Evolutionary conservation across 2,113 vertebrate species (phyloP), one percentile per base, ranked within the genome.

Genomic region (Poecile atricapillus): DNA sequence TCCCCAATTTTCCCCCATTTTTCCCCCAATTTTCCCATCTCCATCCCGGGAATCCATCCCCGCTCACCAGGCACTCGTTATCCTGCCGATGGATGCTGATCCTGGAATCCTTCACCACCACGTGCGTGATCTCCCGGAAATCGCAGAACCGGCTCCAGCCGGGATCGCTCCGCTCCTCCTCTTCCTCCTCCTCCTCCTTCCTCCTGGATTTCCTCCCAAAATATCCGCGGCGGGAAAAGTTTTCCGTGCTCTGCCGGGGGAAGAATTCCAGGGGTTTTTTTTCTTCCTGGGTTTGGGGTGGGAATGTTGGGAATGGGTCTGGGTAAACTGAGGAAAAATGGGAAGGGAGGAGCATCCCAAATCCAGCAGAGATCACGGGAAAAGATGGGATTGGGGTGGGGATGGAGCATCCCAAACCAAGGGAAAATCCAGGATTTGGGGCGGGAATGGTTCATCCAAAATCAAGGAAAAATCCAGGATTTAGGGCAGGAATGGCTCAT

Each of bases 101-200:
- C 18, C 93, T 76, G 73, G 69, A 39, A 1, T 97, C 98, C 46
- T 92, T 97, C 80, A 99, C 59, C 85, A 98, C 97, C 11, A 99
- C 89, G 60, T 99, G 99, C 7, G 98, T 99, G 95, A 99, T 98
- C 55, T 98, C 98, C 56, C 97, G 98, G 92, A 99, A 99, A 94
- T 99, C 98, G 1, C 98, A 99, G 97, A 99, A 99, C 28, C 47
- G 63, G 19, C 16, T 69, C 99, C 98, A 99, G 0, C 85, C 74
- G 0, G 15, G 50, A 44, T 97, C 96, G 8, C 13, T n/a, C 4
- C n/a, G 44, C 35, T 97, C 95, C 2, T 11, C 73, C 1, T 47
- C 65, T 22, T 52, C 95, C 11, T 78, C 21, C 50, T 92, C 98
- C 79, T 25, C 95, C 25, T 87, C 93, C 69, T 93, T 94, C 15